Percentiles rank a stretch among this genome's conserved stretches.
Evolutionary conservation across 2,888 invertebrate species (phyloP).

Genomic region (Tholera decimalis): DNA sequence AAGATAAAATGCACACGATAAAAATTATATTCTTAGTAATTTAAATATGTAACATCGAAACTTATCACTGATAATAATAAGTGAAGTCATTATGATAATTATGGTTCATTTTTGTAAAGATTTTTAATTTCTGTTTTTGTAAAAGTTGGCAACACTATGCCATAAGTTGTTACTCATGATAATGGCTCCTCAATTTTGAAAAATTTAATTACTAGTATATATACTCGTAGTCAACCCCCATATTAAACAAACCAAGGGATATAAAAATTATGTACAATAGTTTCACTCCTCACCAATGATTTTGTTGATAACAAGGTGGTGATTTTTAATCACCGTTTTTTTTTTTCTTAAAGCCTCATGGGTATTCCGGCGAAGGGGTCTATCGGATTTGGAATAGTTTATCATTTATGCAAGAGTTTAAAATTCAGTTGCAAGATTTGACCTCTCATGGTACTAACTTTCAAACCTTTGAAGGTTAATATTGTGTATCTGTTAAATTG

Average conservation of each 20-base stretch:
- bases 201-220: not conserved
- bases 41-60: conserved; percentile 35
- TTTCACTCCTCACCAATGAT: not conserved
- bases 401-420: too few relatives aligned
- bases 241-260: not conserved
- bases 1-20: conserved; percentile 13
- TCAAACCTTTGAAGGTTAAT: too few relatives aligned
- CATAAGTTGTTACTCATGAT: not conserved
- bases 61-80: conserved; percentile 11
- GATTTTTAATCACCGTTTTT: too few relatives aligned
- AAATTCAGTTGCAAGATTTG: too few relatives aligned
- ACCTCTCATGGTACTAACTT: too few relatives aligned
- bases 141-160: not conserved
- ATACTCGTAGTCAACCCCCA: not conserved
- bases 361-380: too few relatives aligned
- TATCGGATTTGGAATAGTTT: too few relatives aligned
- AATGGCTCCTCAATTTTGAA: not conserved
- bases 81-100: conserved; percentile 18
- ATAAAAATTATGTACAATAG: not conserved
- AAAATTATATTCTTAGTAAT: conserved; percentile 10
- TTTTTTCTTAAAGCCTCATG: too few relatives aligned
- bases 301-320: not conserved
- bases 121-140: conserved; percentile 5
- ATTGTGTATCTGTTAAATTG: too few relatives aligned
- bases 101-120: not conserved